Evolutionary conservation across 2,113 vertebrate genomes (phyloP), one percentile per base, ranked within the genome.

Genomic region (Saccopteryx leptura): DNA sequence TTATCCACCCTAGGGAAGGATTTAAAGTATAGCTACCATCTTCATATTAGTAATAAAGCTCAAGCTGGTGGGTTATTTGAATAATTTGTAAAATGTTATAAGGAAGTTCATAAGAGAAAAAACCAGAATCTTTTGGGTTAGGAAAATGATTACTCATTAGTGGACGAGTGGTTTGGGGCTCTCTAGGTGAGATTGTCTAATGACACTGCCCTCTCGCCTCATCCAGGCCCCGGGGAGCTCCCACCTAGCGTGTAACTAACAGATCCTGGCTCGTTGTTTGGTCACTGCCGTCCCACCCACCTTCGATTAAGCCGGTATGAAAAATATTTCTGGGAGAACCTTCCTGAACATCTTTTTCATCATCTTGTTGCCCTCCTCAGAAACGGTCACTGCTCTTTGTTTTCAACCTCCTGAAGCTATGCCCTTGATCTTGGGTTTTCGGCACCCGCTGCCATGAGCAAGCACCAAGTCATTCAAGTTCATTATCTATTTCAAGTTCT

Each of bases 241-340:
- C 65, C 33, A 15, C 23, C 0, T 69, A 72, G 6, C 28, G 2
- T 15, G 33, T 7, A 7, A n/a, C 7, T 80, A 50, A 63, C 4
- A 48, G 33, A 15, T 23, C 3, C 26, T 56, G 56, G 21, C 12
- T 87, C 19, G 18, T 6, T 76, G 26, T 31, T 56, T 46, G 52
- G n/a, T 24, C 15, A 33, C 68, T 56, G n/a, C 18, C 79, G 39
- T 6, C n/a, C 1, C 39, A 39, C 39, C 1, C n/a, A 31, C 12
- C 6, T 87, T 81, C n/a, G 58, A 39, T 68, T 79, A 93, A 93
- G 23, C 13, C 33, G 74, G 46, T 28, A 58, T 50, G 39, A 2
- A 90, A 93, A 92, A 56, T 92, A 79, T n/a, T 76, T 71, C 7
- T 65, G 2, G 69, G 33, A 78, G 21, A 90, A 69, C 66, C 39